phyloP scores from a whole-genome alignment of 2,888 invertebrate genomes.

The Cyclophora albipunctata region DNA sequence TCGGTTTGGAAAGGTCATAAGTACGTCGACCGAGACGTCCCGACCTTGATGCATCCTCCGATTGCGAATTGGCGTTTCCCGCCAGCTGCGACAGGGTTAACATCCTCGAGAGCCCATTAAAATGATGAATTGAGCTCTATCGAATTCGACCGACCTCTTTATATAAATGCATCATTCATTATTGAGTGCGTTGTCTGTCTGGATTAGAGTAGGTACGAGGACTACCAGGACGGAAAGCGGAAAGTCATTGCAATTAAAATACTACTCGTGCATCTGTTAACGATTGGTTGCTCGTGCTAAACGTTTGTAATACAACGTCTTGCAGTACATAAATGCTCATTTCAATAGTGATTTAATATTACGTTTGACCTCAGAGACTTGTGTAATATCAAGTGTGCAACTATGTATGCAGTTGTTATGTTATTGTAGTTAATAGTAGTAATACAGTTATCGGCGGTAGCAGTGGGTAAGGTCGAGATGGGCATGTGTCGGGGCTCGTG shows the following conservation, averaged over 20 bases:
- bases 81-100: constrained; percentile 45
- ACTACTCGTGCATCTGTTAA: background rate
- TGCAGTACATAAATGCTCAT: constrained; percentile 1
- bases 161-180: constrained; percentile 16
- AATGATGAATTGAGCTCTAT: constrained; percentile 26
- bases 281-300: constrained; percentile 2
- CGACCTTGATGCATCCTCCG: constrained; percentile 61
- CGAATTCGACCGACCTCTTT: constrained; percentile 14
- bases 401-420: constrained; percentile 25
- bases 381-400: constrained; percentile 18
- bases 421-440: constrained; percentile 30
- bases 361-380: constrained; percentile 19
- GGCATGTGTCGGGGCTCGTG: constrained; percentile 25
- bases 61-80: constrained; percentile 44
- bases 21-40: constrained; percentile 56
- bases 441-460: constrained; percentile 33
- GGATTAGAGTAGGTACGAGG: constrained; percentile 19
- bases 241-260: constrained; percentile 1
- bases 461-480: constrained; percentile 43
- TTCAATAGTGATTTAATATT: constrained; percentile 13
- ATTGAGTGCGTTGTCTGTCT: constrained; percentile 13
- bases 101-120: constrained; percentile 37
- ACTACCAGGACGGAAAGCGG: constrained; percentile 1
- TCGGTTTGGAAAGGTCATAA: constrained; percentile 42
- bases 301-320: constrained; percentile 2